These are phyloP conservation scores for Oryzias melastigma DNA, from an alignment of 2,113 vertebrate species.

Conservation along the genomic window DNA sequence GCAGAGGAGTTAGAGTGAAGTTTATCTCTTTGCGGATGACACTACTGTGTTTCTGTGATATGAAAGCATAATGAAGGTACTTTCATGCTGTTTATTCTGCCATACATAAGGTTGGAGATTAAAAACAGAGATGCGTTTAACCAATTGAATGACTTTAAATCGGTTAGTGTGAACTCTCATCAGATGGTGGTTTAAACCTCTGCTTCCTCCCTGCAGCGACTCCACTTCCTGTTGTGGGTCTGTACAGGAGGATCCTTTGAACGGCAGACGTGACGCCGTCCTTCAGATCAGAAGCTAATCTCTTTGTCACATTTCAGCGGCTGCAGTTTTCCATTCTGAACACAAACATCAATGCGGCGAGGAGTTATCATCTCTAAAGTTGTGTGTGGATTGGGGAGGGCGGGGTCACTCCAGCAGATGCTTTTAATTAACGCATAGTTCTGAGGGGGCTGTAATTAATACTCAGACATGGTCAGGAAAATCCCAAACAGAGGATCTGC, in stretches of 20 bases:
- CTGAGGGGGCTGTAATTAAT: conserved; percentile 22
- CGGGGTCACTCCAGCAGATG: not conserved
- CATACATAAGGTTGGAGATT: too few species aligned
- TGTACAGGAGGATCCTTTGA: conserved; percentile 9
- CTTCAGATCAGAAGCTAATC: not conserved
- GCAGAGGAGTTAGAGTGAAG: too few species aligned
- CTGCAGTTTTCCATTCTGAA: not conserved
- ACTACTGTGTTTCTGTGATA: too few species aligned
- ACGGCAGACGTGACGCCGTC: conserved; percentile 4
- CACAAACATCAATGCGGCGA: not conserved
- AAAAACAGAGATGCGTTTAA: too few species aligned
- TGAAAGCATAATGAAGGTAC: too few species aligned
- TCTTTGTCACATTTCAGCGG: not conserved
- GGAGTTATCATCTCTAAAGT: not conserved
- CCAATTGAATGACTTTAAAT: too few species aligned
- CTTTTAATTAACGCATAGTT: not conserved
- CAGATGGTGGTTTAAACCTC: conserved; percentile 22
- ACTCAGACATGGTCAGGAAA: not conserved
- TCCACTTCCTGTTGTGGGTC: conserved; percentile 13
- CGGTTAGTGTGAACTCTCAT: not conserved
- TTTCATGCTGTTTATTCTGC: too few species aligned
- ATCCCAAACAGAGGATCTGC: conserved; percentile 13
- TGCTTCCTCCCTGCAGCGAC: conserved; percentile 16
- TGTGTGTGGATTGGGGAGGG: not conserved
- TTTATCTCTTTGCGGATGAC: too few species aligned